phyloP scores from a whole-genome alignment of 2,113 vertebrate species.

The Zosterops lateralis region DNA sequence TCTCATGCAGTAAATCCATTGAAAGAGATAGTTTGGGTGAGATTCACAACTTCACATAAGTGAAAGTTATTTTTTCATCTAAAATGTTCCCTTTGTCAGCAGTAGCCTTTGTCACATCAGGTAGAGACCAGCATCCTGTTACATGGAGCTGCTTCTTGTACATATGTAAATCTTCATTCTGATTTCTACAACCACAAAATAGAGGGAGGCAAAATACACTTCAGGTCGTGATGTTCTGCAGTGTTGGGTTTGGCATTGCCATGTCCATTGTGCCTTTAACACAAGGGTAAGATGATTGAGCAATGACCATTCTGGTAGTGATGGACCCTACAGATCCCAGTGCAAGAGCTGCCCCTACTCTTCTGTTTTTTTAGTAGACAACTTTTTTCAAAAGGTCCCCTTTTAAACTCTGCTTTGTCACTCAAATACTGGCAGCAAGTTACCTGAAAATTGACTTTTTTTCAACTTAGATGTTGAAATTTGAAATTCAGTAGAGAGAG shows the following conservation, averaged over 20 bases:
- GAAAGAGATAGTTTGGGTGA: neutral
- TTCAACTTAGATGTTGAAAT: neutral
- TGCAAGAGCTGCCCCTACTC: neutral
- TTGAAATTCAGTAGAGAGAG: neutral
- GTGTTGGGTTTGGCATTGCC: neutral
- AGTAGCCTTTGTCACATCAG: neutral
- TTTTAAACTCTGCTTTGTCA: neutral
- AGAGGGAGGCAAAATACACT: neutral
- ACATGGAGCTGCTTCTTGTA: neutral
- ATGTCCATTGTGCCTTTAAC: neutral
- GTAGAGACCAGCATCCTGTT: neutral
- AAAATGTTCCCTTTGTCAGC: neutral
- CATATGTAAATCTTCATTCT: neutral
- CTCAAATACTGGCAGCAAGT: neutral
- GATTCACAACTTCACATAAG: neutral
- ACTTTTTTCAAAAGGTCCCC: neutral
- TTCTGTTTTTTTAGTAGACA: neutral
- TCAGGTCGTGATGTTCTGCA: neutral
- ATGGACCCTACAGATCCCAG: neutral
- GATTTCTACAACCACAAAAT: neutral
- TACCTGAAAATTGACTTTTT: neutral
- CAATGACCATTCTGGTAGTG: neutral
- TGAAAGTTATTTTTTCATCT: neutral
- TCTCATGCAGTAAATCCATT: neutral
- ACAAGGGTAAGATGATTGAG: rapidly evolving